A percentile compares a stretch with the other conserved stretches of the same genome.
Conservation (phyloP, 2,888 invertebrate genomes). For the Spodoptera littoralis region DNA sequence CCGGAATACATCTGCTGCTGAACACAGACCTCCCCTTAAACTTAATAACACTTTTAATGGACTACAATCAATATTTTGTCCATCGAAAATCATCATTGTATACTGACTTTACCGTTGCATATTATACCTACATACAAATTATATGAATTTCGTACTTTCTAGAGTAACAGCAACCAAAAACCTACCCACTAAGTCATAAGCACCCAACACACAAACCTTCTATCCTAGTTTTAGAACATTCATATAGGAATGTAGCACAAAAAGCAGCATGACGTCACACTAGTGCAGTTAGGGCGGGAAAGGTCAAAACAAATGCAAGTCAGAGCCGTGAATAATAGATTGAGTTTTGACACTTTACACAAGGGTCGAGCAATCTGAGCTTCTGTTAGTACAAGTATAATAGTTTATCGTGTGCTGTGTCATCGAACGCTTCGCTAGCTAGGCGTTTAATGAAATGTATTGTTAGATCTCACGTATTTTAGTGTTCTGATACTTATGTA, state of each 20-base stretch:
- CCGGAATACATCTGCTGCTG: too few relatives aligned
- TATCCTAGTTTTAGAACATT: slow-evolving; percentile 23
- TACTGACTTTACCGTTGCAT: too few relatives aligned
- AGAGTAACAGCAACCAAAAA: too few relatives aligned
- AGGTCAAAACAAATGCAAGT: slow-evolving; percentile 56
- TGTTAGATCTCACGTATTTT: slow-evolving; percentile 1
- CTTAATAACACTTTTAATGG: too few relatives aligned
- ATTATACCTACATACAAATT: too few relatives aligned
- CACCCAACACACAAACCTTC: slow-evolving; percentile 7
- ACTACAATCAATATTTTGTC: too few relatives aligned
- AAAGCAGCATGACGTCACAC: slow-evolving; percentile 39
- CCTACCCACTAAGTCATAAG: not conserved
- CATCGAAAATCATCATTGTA: too few relatives aligned
- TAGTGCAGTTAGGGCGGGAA: slow-evolving; percentile 44
- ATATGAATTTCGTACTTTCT: too few relatives aligned
- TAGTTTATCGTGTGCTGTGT: slow-evolving; percentile 37
- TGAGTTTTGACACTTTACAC: slow-evolving; percentile 58
- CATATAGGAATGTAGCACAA: slow-evolving; percentile 29
- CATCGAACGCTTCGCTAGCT: slow-evolving; percentile 17
- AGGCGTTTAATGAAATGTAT: too few relatives aligned
- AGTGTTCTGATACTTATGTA: not conserved
- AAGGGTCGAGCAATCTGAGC: slow-evolving; percentile 19
- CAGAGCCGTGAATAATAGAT: slow-evolving; percentile 58
- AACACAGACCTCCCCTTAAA: too few relatives aligned
- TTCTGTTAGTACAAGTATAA: slow-evolving; percentile 21